These are phyloP conservation scores for Tragelaphus buxtoni DNA, from an alignment of 2,113 vertebrate genomes.

Conservation along the genomic window DNA sequence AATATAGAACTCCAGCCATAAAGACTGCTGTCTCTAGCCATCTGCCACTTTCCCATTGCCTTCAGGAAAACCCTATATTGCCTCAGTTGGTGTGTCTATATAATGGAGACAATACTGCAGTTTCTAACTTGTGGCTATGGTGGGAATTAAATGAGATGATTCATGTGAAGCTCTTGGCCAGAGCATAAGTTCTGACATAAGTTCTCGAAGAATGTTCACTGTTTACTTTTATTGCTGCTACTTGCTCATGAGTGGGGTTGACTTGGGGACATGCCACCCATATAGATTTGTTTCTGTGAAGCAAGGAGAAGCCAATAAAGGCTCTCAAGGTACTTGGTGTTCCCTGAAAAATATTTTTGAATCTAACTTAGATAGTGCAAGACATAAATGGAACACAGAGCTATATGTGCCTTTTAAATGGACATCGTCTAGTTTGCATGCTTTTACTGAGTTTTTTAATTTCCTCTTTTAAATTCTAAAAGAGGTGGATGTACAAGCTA, in stretches of 20 bases:
- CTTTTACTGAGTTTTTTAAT: neutral
- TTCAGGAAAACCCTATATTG: neutral
- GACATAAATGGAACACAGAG: neutral
- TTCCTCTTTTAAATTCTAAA: neutral
- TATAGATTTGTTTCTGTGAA: neutral
- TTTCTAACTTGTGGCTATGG: neutral
- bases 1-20: neutral
- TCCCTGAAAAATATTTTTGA: neutral
- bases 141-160: neutral
- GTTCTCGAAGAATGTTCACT: neutral
- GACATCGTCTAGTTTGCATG: neutral
- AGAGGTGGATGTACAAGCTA: neutral
- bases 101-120: neutral
- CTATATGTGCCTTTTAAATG: neutral
- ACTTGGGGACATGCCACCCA: neutral
- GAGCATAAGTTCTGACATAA: neutral
- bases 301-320: neutral
- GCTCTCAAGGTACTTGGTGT: neutral
- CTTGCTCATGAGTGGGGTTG: neutral
- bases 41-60: neutral
- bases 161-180: neutral
- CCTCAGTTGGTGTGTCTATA: neutral
- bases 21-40: neutral
- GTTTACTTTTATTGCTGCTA: neutral
- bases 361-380: neutral